A percentile compares a stretch with the other conserved stretches of the same genome.
Evolutionary conservation across 2,113 vertebrate species (phyloP).

Genomic region (Thymallus thymallus): DNA sequence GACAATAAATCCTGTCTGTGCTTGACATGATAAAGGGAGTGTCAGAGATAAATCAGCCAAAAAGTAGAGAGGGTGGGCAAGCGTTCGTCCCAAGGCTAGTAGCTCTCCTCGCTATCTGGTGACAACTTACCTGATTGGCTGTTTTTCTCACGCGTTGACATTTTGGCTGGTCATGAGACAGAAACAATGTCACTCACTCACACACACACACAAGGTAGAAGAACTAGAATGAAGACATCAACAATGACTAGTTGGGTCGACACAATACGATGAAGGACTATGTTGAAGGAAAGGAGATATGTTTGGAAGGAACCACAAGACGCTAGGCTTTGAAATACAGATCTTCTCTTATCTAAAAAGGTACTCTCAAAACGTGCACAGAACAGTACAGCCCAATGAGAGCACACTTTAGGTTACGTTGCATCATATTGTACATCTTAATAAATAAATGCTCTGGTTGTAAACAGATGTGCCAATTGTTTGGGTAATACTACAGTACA

Average conservation of each 20-base stretch:
- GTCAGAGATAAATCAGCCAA: neutral
- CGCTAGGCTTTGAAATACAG: too few species aligned
- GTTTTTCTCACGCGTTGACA: conserved; percentile 95
- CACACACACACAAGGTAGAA: conserved; percentile 8
- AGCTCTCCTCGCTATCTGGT: neutral
- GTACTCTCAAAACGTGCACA: too few species aligned
- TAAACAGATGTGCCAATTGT: too few species aligned
- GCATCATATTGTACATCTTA: too few species aligned
- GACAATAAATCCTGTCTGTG: neutral
- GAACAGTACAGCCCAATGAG: too few species aligned
- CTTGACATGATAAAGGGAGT: too few species aligned
- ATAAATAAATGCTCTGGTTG: too few species aligned
- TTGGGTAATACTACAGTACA: too few species aligned
- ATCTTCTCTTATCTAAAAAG: too few species aligned
- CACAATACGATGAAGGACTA: neutral
- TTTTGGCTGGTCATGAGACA: conserved; percentile 94
- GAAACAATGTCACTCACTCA: conserved; percentile 82
- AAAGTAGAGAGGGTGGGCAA: neutral
- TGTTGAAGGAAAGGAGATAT: too few species aligned
- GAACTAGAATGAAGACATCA: neutral
- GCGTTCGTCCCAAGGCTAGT: neutral
- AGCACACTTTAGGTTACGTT: too few species aligned
- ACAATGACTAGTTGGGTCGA: neutral
- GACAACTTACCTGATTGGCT: conserved; percentile 86
- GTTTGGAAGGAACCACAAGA: too few species aligned